A percentile compares a stretch with the other conserved stretches of the same genome.
These are phyloP conservation scores for Helicorthomorpha holstii DNA, from an alignment of 1,140 invertebrate species.

Conservation along the genomic window DNA sequence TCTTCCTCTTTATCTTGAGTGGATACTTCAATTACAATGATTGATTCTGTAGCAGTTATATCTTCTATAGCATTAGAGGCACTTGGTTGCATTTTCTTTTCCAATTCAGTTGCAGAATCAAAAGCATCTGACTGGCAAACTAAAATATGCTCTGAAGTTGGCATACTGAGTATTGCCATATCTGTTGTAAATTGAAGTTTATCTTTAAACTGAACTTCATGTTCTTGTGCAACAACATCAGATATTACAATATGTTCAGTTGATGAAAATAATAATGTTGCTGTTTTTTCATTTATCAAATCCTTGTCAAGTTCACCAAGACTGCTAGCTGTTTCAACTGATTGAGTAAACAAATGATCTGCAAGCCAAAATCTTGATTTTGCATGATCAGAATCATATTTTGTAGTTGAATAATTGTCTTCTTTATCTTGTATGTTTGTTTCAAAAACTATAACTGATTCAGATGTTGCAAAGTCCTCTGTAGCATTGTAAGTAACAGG, in stretches of 20 bases:
- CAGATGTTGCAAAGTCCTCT: neutral
- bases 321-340: neutral
- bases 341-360: neutral
- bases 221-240: neutral
- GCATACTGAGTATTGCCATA: neutral
- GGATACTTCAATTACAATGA: neutral
- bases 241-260: too few relatives aligned
- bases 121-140: neutral
- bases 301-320: neutral
- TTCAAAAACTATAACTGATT: neutral
- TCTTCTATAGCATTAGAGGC: neutral
- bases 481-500: neutral
- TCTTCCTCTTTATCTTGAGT: constrained; percentile 5
- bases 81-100: neutral
- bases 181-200: too few relatives aligned
- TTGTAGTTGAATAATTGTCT: neutral
- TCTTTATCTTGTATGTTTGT: neutral
- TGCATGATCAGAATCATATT: neutral
- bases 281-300: neutral
- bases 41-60: neutral
- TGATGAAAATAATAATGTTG: too few relatives aligned
- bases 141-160: neutral
- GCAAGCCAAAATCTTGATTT: neutral
- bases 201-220: too few relatives aligned
- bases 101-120: neutral